Conservation (phyloP, 2,888 invertebrate species). For the Diplolepis rosae region DNA sequence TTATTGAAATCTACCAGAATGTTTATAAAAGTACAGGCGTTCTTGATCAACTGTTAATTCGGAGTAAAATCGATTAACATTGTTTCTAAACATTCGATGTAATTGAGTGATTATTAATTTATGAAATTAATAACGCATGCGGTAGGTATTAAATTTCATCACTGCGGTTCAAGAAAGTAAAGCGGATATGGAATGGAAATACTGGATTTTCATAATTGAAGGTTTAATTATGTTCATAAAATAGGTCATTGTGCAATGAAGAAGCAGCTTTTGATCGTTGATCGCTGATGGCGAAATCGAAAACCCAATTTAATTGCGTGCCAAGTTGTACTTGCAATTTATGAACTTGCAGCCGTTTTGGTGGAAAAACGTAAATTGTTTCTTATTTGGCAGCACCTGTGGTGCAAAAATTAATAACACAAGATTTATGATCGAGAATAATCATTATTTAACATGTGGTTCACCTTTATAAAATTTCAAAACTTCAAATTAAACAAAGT, state of each 20-base stretch:
- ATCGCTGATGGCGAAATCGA: slow-evolving; percentile 26
- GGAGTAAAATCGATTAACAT: background rate
- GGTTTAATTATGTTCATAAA: slow-evolving; percentile 24
- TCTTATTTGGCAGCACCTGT: background rate
- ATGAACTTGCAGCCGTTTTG: background rate
- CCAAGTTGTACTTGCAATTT: slow-evolving; percentile 20
- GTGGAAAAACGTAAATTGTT: slow-evolving; percentile 5
- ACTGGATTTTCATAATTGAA: slow-evolving; percentile 23
- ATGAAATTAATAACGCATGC: background rate
- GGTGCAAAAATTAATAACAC: background rate
- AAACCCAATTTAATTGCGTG: slow-evolving; percentile 23
- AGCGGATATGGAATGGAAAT: background rate
- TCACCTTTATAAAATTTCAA: background rate
- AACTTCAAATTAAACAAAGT: too few species aligned
- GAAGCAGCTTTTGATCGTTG: slow-evolving; percentile 19
- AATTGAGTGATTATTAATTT: background rate
- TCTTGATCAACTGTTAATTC: background rate
- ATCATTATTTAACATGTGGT: background rate
- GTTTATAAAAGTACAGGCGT: background rate
- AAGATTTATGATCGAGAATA: background rate
- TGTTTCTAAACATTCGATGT: background rate
- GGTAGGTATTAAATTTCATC: background rate
- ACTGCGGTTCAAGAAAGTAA: background rate
- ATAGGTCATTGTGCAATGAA: slow-evolving; percentile 25
- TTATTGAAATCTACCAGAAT: background rate